Evolutionary conservation across 2,797 vertebrate genomes (phyloP), one percentile per base, ranked within the genome.

Genomic region (Ceyx erithaca): DNA sequence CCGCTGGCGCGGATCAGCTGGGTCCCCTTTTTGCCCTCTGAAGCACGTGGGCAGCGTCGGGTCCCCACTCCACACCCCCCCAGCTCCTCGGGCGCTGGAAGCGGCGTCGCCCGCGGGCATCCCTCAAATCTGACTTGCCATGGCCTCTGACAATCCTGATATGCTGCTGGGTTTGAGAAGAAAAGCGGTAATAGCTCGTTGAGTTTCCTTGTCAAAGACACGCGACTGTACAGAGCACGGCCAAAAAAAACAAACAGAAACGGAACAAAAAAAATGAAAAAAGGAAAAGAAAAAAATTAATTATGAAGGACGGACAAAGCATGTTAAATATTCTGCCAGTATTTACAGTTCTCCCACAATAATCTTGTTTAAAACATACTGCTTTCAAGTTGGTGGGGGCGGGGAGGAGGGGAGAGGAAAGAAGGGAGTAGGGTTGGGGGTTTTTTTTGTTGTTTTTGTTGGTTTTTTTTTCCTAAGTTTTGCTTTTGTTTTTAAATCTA

Each of bases 401-500:
- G 26, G 10, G 7, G 8, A 25, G 35, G 8, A 37, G 26, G 21
- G 4, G 12, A 52, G 41, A 86, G 37, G 40, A 48, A 72, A 72
- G 37, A 43, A n/a, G 89, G 84, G 55, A 21, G 40, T 63, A n/a
- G 40, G 37, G 17, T 35, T 33, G 52, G 57, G 26, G 23, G 6
- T 15, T 61, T 14, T 52, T 52, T 30, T 52, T 52, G 17, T 30
- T 54, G 4, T 30, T 54, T 20, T 30, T 54, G 16, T 22, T 33
- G 37, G 13, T 5, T 40, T 40, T 70, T 55, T 70, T 35, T 58
- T 68, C 37, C 97, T 97, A 97, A 95, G 84, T 98, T 98, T 98
- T 95, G 97, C 97, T 98, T 97, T 96, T 97, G 94, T 97, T 98
- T 98, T 99, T 98, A 99, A 99, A 99, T 99, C 98, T 99, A 98